Evolutionary conservation across 2,113 vertebrate species (phyloP), one percentile per base, ranked within the genome.

Genomic region (Neofelis nebulosa): DNA sequence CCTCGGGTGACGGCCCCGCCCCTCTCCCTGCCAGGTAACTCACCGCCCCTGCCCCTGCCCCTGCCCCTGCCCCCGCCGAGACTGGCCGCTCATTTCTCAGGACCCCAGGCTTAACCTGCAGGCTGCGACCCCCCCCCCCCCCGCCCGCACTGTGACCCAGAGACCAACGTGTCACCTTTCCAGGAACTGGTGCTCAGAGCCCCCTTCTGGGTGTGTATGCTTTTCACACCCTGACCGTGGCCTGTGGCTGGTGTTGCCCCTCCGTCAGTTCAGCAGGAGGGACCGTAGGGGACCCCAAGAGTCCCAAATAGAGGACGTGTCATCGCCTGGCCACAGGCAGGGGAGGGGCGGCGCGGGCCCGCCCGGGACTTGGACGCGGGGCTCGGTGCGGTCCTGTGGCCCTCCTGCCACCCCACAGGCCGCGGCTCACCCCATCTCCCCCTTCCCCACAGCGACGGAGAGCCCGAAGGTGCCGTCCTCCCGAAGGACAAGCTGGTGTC

Each of bases 401-500:
- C 36, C 73, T 41, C 7, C 73, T 29, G 41, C 25, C 73, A 27
- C 73, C 25, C 41, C 8, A 13, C 25, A 4, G 73, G 13, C 45
- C 74, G 5, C 69, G 31, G 83, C 90, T 98, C n/a, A 98, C 3
- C 0, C 52, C 29, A 12, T 82, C 55, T 61, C 33, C 48, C 10
- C 3, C 94, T 73, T 38, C 61, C 68, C 95, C 93, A 11, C 98
- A 99, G 99, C 4, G 99, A 99, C 6, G 99, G 99, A 36, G 99
- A 99, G 45, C 94, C 99, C 0, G 98, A 98, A 0, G 99, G 99
- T 1, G 98, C 98, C 7, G 68, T 98, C 69, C 99, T 99, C 97
- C 99, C 99, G 0, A 99, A 99, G 96, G 99, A 99, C 79, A 99
- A 99, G 98, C 99, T 99, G 98, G 98, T 99, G 69, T 93, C 99